A percentile compares a stretch with the other conserved stretches of the same genome.
phyloP scores from a whole-genome alignment of 1,140 invertebrate genomes.

The Bursaphelenchus mucronatus region DNA sequence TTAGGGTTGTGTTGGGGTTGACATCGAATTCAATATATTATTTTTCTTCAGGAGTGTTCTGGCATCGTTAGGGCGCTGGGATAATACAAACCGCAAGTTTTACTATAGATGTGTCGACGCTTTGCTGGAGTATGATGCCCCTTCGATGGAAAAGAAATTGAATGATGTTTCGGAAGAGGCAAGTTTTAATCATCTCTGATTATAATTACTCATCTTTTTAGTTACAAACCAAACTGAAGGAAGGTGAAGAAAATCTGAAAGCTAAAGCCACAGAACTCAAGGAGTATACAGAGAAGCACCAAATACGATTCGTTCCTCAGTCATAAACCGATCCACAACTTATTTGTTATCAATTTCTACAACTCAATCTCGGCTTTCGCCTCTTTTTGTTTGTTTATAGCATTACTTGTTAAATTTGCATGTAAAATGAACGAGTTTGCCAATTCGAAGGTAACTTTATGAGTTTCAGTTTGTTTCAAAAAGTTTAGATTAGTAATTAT shows the following conservation, averaged over 20 bases:
- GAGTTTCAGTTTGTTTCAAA: neutral
- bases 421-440: constrained; percentile 1
- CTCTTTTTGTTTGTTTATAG: constrained; percentile 3
- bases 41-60: constrained; percentile 12
- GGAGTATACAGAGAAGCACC: constrained; percentile 18
- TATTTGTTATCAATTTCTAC: neutral
- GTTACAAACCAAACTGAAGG: constrained; percentile 14
- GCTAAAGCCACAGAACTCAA: constrained; percentile 15
- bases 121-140: constrained; percentile 5
- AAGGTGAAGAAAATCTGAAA: constrained; percentile 12
- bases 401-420: constrained; percentile 1
- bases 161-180: constrained; percentile 3
- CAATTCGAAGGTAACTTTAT: neutral
- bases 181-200: neutral
- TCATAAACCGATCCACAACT: neutral
- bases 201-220: constrained; percentile 6
- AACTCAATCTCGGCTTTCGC: neutral
- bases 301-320: constrained; percentile 11
- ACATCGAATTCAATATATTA: neutral
- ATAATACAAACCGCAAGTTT: constrained; percentile 16
- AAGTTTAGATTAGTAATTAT: neutral
- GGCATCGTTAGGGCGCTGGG: constrained; percentile 5
- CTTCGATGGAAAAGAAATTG: constrained; percentile 4
- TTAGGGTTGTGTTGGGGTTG: neutral
- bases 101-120: constrained; percentile 17